Percentiles rank a stretch among this genome's conserved stretches.
Conservation (phyloP, 1,140 invertebrate species). For the Palaemon carinicauda region DNA sequence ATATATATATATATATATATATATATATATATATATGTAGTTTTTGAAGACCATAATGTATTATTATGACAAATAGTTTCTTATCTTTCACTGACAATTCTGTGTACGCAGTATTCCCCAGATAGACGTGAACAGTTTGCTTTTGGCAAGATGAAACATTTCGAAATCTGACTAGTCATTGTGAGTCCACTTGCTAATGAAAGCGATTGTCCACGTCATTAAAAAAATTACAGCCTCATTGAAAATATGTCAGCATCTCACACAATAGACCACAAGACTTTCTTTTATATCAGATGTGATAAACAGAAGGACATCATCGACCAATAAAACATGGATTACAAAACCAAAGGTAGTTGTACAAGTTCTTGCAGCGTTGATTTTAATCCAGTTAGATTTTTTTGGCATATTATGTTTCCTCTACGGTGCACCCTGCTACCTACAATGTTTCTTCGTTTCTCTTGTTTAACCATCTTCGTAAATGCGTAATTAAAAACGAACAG, state of each 20-base stretch:
- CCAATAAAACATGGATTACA: conserved; percentile 37
- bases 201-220: conserved; percentile 33
- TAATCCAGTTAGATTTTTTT: not conserved
- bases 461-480: too few relatives aligned
- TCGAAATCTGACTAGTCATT: conserved; percentile 15
- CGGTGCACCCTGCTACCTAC: too few relatives aligned
- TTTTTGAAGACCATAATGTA: too few relatives aligned
- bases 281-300: conserved; percentile 40
- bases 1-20: too few relatives aligned
- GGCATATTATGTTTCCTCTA: too few relatives aligned
- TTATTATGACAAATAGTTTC: too few relatives aligned
- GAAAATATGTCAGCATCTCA: conserved; percentile 50
- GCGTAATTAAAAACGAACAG: too few relatives aligned
- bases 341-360: not conserved
- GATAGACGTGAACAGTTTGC: not conserved
- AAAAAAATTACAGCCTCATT: conserved; percentile 47
- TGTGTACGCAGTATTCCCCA: too few relatives aligned
- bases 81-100: not conserved
- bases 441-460: too few relatives aligned
- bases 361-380: not conserved
- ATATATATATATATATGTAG: too few relatives aligned
- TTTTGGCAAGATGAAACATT: conserved; percentile 21
- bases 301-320: conserved; percentile 47
- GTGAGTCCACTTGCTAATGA: conserved; percentile 35
- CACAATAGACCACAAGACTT: conserved; percentile 40